These are phyloP conservation scores for Hylaeus volcanicus DNA, from an alignment of 1,140 invertebrate genomes.

Conservation along the genomic window DNA sequence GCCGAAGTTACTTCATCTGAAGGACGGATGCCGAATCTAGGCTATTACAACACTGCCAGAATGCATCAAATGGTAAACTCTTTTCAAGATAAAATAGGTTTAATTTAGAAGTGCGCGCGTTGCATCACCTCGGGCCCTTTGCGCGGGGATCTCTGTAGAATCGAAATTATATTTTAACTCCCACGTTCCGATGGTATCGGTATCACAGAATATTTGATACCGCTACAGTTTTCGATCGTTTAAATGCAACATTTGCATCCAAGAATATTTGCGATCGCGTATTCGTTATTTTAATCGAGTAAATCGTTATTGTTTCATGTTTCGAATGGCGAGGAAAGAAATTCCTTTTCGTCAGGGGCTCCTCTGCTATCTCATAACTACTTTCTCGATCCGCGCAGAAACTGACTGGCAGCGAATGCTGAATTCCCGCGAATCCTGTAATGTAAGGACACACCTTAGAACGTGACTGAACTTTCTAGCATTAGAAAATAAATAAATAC, in stretches of 20 bases:
- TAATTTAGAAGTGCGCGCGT: too few species aligned
- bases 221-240: too few species aligned
- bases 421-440: slow-evolving; percentile 8
- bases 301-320: neutral
- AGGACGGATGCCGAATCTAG: slow-evolving; percentile 78
- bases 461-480: slow-evolving; percentile 32
- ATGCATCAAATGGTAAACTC: slow-evolving; percentile 81
- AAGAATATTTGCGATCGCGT: too few species aligned
- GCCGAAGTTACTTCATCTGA: slow-evolving; percentile 6
- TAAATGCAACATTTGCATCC: too few species aligned
- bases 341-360: neutral
- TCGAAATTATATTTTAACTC: too few species aligned
- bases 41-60: slow-evolving; percentile 80
- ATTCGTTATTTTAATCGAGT: too few species aligned
- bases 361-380: neutral
- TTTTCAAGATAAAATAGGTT: slow-evolving; percentile 64
- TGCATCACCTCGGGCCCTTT: too few species aligned
- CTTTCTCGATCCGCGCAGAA: slow-evolving; percentile 8
- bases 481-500: slow-evolving; percentile 18
- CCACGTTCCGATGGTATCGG: too few species aligned
- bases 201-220: too few species aligned
- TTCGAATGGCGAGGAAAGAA: slow-evolving; percentile 16
- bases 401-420: slow-evolving; percentile 7
- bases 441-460: slow-evolving; percentile 27
- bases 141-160: too few species aligned